Percentiles rank a stretch among this genome's conserved stretches.
These are phyloP conservation scores for Gopherus evgoodei DNA, from an alignment of 2,113 vertebrate species.

Conservation along the genomic window DNA sequence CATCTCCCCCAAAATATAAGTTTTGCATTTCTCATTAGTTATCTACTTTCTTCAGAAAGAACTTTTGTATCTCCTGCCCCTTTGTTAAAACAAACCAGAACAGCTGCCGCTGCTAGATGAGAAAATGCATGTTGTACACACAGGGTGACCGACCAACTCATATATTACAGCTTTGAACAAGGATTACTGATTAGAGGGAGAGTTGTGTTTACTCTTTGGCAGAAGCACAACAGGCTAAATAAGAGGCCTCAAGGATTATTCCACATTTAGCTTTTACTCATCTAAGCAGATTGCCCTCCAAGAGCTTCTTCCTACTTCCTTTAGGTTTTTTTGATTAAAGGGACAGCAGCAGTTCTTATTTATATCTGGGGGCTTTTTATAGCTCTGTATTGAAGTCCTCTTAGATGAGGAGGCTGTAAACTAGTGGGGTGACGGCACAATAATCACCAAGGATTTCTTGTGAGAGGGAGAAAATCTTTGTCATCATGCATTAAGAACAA, in stretches of 20 bases:
- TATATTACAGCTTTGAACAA: constrained; percentile 20
- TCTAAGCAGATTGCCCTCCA: constrained; percentile 69
- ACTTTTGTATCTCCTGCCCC: neutral
- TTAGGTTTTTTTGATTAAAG: constrained; percentile 62
- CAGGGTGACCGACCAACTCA: neutral
- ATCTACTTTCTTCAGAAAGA: neutral
- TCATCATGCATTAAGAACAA: neutral
- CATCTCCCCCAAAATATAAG: neutral
- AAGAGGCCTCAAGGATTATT: constrained; percentile 62
- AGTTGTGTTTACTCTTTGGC: constrained; percentile 30
- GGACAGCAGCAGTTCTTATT: constrained; percentile 24
- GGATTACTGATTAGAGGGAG: neutral
- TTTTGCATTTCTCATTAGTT: constrained; percentile 9
- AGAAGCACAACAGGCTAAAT: constrained; percentile 55
- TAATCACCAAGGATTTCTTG: neutral
- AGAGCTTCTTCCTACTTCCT: constrained; percentile 61
- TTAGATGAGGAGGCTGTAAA: neutral
- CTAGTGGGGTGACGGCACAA: neutral
- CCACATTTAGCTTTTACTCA: constrained; percentile 66
- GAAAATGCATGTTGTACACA: neutral
- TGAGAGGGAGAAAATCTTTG: neutral
- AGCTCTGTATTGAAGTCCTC: neutral
- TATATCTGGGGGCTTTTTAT: constrained; percentile 6
- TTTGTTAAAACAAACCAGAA: neutral
- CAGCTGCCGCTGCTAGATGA: neutral